Percentiles rank a stretch among this genome's conserved stretches.
Evolutionary conservation across 2,113 vertebrate genomes (phyloP).

Genomic region (crab-eating macaque (Macaca fascicularis)): DNA sequence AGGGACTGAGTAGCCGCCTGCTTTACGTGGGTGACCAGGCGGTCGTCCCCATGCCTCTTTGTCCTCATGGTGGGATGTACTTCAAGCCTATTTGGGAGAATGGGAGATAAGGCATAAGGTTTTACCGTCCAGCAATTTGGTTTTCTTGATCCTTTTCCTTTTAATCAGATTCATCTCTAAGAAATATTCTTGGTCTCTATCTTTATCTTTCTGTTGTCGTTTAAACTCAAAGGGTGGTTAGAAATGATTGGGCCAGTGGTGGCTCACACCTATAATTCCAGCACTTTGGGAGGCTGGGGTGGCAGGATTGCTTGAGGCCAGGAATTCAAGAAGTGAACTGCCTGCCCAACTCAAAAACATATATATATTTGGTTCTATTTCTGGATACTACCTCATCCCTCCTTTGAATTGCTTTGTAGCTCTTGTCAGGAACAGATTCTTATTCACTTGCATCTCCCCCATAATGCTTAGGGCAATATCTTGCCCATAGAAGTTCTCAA

Average conservation of each 20-base stretch:
- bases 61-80: neutral
- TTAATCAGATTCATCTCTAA: neutral
- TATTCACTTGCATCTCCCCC: neutral
- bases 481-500: neutral
- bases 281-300: no score
- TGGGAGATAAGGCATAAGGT: neutral
- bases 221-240: neutral
- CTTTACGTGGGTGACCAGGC: neutral
- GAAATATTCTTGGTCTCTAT: neutral
- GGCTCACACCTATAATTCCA: no score
- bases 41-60: neutral
- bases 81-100: neutral
- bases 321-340: neutral
- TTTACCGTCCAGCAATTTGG: neutral
- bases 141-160: neutral
- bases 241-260: neutral
- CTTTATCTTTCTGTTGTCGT: neutral
- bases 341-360: neutral
- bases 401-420: neutral
- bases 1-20: neutral
- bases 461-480: neutral
- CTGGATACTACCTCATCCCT: neutral
- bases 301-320: no score
- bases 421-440: neutral
- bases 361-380: neutral